Percentiles rank a stretch among this genome's conserved stretches.
These are phyloP conservation scores for Thecophora atra DNA, from an alignment of 2,888 invertebrate genomes.

Conservation along the genomic window DNA sequence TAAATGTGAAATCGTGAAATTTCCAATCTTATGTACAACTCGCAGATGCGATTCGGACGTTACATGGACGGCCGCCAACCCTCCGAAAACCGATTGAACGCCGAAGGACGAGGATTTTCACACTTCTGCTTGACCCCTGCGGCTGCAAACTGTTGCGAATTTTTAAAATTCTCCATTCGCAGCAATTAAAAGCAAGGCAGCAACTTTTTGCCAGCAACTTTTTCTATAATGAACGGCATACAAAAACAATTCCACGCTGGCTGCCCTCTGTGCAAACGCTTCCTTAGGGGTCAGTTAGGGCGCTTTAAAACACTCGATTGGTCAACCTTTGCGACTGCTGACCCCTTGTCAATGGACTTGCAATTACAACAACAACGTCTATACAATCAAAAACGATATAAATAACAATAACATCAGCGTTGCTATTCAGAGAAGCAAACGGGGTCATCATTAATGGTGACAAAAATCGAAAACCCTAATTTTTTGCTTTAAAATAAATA, in stretches of 20 bases:
- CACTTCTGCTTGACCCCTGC: slow-evolving; percentile 41
- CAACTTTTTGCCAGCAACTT: neutral
- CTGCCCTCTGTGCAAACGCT: neutral
- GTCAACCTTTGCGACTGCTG: slow-evolving; percentile 43
- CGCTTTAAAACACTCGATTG: slow-evolving; percentile 43
- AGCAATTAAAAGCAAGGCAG: neutral
- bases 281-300: slow-evolving; percentile 46
- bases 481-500: slow-evolving; percentile 24
- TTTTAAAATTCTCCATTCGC: slow-evolving; percentile 6
- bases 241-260: too few relatives aligned
- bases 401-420: slow-evolving; percentile 19
- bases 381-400: slow-evolving; percentile 27
- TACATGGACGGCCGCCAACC: neutral
- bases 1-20: slow-evolving; percentile 14
- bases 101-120: slow-evolving; percentile 29
- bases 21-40: neutral
- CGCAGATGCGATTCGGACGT: too few relatives aligned
- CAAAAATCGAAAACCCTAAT: slow-evolving; percentile 38
- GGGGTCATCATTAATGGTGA: slow-evolving; percentile 35
- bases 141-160: slow-evolving; percentile 21
- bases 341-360: slow-evolving; percentile 40
- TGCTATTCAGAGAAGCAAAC: slow-evolving; percentile 36
- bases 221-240: neutral
- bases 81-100: neutral
- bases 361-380: slow-evolving; percentile 25